Conservation (phyloP, 2,797 vertebrate species). For the Cuniculus paca region DNA sequence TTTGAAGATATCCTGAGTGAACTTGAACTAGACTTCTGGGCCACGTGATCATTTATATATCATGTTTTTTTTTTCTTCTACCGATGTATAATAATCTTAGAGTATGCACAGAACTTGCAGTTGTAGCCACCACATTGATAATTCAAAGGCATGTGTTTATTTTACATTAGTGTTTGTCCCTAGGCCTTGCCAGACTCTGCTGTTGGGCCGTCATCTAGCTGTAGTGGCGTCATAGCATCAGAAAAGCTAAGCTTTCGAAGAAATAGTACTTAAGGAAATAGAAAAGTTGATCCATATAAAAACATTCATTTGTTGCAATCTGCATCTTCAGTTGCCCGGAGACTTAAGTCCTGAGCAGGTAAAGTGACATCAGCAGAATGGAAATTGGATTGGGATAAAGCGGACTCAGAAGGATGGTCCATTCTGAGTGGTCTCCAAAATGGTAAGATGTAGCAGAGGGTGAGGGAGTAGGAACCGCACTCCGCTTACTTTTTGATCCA, state of each 20-base stretch:
- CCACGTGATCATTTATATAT: neutral
- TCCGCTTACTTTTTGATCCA: neutral
- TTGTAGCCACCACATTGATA: neutral
- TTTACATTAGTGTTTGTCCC: neutral
- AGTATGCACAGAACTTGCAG: neutral
- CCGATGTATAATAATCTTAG: neutral
- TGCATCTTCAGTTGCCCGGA: neutral
- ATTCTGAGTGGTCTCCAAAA: neutral
- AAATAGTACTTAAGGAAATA: neutral
- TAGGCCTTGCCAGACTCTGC: neutral
- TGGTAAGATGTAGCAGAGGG: neutral
- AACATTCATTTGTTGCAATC: neutral
- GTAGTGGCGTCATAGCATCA: neutral
- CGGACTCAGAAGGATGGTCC: neutral
- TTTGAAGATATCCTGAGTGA: conserved; percentile 30
- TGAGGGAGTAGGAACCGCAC: neutral
- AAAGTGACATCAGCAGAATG: neutral
- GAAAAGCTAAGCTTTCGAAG: neutral
- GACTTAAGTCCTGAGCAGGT: neutral
- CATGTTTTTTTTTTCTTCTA: neutral
- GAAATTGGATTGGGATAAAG: neutral
- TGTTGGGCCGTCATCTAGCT: neutral
- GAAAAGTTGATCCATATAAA: neutral
- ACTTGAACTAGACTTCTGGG: conserved; percentile 34
- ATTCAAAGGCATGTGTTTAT: neutral